These are phyloP conservation scores for Limnephilus rhombicus DNA, from an alignment of 2,888 invertebrate species.

Conservation along the genomic window DNA sequence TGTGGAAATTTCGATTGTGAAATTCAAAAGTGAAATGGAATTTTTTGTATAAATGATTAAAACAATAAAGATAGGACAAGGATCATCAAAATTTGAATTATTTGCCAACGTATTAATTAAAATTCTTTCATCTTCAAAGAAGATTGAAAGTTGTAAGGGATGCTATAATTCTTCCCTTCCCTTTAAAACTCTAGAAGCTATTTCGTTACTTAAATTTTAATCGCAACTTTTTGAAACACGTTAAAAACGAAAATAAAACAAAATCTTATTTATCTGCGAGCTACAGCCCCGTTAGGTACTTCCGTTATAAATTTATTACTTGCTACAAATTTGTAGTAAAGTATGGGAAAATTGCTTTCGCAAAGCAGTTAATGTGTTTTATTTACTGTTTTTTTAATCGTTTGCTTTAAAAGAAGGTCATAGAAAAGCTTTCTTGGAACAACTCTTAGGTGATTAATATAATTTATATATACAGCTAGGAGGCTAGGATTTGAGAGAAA, in stretches of 20 bases:
- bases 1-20: too few species aligned
- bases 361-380: not conserved
- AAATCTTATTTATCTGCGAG: slow-evolving; percentile 63
- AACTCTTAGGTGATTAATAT: not conserved
- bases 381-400: not conserved
- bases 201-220: slow-evolving; percentile 62
- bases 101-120: not conserved
- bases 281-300: slow-evolving; percentile 57
- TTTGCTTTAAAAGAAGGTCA: not conserved
- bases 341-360: slow-evolving; percentile 7
- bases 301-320: slow-evolving; percentile 63
- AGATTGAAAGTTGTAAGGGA: not conserved
- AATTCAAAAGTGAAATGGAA: too few species aligned
- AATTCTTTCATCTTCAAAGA: slow-evolving; percentile 10
- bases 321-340: slow-evolving; percentile 51
- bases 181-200: slow-evolving; percentile 55
- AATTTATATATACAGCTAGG: too few species aligned
- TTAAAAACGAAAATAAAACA: slow-evolving; percentile 65
- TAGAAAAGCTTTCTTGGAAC: not conserved
- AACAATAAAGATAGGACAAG: not conserved
- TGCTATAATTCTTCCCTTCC: not conserved
- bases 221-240: slow-evolving; percentile 64
- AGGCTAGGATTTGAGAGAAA: too few species aligned
- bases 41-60: not conserved
- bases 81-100: not conserved